phyloP scores from a whole-genome alignment of 2,888 invertebrate species.

The Agriopis aurantiaria region DNA sequence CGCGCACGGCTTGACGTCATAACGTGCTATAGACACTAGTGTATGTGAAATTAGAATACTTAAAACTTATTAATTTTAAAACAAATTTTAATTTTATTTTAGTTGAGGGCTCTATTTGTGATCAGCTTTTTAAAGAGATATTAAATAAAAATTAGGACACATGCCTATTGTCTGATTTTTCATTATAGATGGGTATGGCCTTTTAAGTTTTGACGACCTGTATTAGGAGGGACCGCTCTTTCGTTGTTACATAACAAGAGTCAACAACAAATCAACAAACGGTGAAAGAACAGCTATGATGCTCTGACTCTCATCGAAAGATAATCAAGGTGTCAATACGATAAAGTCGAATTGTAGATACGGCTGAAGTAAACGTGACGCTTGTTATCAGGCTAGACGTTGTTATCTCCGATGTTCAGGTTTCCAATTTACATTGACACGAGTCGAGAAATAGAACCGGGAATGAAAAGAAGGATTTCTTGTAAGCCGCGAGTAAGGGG shows the following conservation, averaged over 20 bases:
- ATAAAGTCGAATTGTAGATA: conserved; percentile 43
- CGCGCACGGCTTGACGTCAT: too few relatives aligned
- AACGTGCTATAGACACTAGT: too few relatives aligned
- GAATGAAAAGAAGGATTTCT: conserved; percentile 2
- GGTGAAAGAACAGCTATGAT: background rate
- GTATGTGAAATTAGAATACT: too few relatives aligned
- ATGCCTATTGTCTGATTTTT: too few relatives aligned
- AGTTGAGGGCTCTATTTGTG: too few relatives aligned
- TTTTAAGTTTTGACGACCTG: too few relatives aligned
- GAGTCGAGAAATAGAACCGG: conserved; percentile 10
- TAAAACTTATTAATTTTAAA: too few relatives aligned
- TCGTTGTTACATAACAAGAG: background rate
- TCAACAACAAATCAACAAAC: background rate
- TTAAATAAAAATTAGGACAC: too few relatives aligned
- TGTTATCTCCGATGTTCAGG: conserved; percentile 59
- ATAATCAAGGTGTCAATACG: conserved; percentile 50
- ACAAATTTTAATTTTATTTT: too few relatives aligned
- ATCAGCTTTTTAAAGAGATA: too few relatives aligned
- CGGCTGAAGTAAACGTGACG: conserved; percentile 43
- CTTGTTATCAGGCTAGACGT: conserved; percentile 62
- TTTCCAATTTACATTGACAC: conserved; percentile 47
- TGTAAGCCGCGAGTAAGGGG: background rate
- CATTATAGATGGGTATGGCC: too few relatives aligned
- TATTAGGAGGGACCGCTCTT: too few relatives aligned
- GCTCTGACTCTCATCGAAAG: background rate